Evolutionary conservation across 1,140 invertebrate species (phyloP), one percentile per base, ranked within the genome.

Genomic region (Drosophila paulistorum): DNA sequence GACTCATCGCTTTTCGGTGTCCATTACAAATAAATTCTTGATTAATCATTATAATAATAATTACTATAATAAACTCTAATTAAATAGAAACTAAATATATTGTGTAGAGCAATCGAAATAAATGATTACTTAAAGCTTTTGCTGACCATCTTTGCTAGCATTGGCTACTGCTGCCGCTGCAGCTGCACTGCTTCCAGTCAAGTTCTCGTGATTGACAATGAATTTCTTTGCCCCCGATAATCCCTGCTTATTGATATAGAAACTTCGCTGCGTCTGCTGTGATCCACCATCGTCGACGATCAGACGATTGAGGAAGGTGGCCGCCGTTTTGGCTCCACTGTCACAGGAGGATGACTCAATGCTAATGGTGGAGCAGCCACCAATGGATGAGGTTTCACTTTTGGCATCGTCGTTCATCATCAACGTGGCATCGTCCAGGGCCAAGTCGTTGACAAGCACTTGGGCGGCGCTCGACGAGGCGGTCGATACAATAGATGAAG

Each of bases 341-440:
- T 89, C 84, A 67, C 84, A 89, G 69, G 84, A 89, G 14, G 84
- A 89, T 37, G 84, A 89, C 59, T 89, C 84, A 68, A 90, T 90
- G 74, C 83, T 87, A 7, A 87, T 77, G 42, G 84, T 90, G 26
- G 87, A 87, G 26, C 87, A 90, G 13, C 89, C 87, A 26, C 85
- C 84, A 61, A 90, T 81, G 0, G 90, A 90, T 1, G 90, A 91
- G 5, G 90, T 90, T 39, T 91, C 90, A 42, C 81, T 90, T 30
- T 90, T 90, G 51, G 89, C 86, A 74, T 91, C 90, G 48, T 91
- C 90, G 10, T 51, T 51, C 45, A 51, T 51, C 84, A 91, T 91
- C n/a, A 90, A 33, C 7, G 85, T 90, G n/a, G 80, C 79, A 74
- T 87, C 83, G 9, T 91, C 75, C 42, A 51, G 20, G 20, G 79